Evolutionary conservation across 1,140 invertebrate genomes (phyloP), one percentile per base, ranked within the genome.

Genomic region (Neodiprion pinetum): DNA sequence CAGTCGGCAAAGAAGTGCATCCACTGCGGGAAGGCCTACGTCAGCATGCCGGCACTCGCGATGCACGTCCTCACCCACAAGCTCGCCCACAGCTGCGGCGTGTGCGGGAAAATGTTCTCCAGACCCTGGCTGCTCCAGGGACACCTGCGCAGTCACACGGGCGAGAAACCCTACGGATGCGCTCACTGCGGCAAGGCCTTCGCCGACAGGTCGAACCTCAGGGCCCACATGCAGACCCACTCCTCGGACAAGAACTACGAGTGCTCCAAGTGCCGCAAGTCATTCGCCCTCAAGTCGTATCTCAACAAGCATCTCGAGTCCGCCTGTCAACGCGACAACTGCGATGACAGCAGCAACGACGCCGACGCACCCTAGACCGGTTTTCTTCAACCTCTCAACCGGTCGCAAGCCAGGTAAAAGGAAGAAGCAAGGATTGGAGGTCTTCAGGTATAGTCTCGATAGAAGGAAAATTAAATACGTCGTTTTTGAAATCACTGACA

Each of bases 101-200:
- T 98, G 7, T 99, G 98, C 88, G 96, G 96, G 47, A 98, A 98
- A 86, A 91, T 95, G 70, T 98, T 98, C 90, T 96, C 95, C 1
- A 90, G 97, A 17, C 96, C 96, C 0, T 98, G 97, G 97, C 90
- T 98, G 9, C 91, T 98, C 9, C 96, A 97, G 83, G 96, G 96
- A 14, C 97, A 99, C 83, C 91, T 99, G 79, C 91, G 98, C 50
- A 97, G 96, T 1, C 98, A 99, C 89, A 99, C 97, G 0, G 98
- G 98, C 0, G 97, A 99, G 89, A 99, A 99, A 85, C 98, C 98
- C 0, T 99, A 98, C 88, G 96, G 96, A 2, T 99, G 98, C 88
- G 96, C 96, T 11, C 97, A 99, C 83, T 99, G 98, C 88, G 97
- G 97, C 70, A 99, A 99, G 85, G 96, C 97, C 21, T 99, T 99